phyloP scores from a whole-genome alignment of 2,888 invertebrate species.

The Emmelina monodactyla region DNA sequence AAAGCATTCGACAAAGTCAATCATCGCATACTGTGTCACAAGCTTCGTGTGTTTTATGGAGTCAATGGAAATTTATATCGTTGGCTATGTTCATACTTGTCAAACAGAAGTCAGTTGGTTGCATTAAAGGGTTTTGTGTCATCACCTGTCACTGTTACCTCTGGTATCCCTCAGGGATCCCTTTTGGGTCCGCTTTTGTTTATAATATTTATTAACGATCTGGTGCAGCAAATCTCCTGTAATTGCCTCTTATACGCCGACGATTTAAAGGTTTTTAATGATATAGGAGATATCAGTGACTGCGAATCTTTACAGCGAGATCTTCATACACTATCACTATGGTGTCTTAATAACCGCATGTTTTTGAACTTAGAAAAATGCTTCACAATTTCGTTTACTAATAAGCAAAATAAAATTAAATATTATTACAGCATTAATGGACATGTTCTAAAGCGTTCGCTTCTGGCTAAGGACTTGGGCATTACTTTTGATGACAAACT shows the following conservation, averaged over 20 bases:
- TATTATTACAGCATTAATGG: background rate
- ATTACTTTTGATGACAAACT: no score
- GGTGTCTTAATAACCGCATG: background rate
- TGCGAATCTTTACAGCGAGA: no score
- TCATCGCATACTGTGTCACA: conserved; percentile 7
- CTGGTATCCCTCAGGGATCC: conserved; percentile 9
- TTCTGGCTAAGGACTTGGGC: background rate
- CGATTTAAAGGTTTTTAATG: conserved; percentile 5
- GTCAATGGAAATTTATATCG: conserved; percentile 6
- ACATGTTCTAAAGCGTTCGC: background rate
- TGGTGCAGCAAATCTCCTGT: background rate
- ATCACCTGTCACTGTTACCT: conserved; percentile 1
- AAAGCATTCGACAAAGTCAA: conserved; percentile 14
- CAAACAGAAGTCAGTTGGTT: conserved; percentile 4
- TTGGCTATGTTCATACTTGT: conserved; percentile 7
- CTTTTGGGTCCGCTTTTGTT: conserved; percentile 9
- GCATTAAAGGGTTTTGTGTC: conserved; percentile 7
- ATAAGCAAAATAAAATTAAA: background rate
- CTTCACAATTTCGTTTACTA: background rate
- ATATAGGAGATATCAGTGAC: no score
- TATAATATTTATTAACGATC: conserved; percentile 7
- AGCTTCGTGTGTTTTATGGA: conserved; percentile 8
- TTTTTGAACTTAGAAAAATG: conserved; percentile 70
- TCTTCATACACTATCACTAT: no score
- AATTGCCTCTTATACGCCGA: conserved; percentile 6